phyloP scores from a whole-genome alignment of 2,113 vertebrate genomes.

The Cacatua alba region DNA sequence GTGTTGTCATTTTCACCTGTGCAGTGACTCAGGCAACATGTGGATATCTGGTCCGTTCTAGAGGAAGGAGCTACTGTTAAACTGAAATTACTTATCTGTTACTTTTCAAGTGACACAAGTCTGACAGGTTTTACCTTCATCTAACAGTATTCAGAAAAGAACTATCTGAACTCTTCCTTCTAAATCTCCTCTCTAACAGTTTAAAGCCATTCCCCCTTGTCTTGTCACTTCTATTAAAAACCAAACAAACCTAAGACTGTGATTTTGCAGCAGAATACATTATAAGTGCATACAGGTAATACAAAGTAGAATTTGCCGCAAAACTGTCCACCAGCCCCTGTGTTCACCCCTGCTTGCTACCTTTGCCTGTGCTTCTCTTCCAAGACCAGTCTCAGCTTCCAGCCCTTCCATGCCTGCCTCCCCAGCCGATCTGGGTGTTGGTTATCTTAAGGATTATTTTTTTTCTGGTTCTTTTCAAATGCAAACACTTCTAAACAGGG shows the following conservation, averaged over 20 bases:
- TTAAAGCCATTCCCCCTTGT: background rate
- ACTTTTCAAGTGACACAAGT: background rate
- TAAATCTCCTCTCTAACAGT: background rate
- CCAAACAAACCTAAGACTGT: background rate
- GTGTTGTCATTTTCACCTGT: background rate
- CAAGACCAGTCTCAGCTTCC: background rate
- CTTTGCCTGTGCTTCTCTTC: background rate
- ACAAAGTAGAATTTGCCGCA: background rate
- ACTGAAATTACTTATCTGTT: background rate
- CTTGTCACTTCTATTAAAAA: background rate
- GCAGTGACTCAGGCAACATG: background rate
- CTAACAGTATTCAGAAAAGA: background rate
- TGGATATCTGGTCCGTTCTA: background rate
- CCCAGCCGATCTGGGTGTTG: background rate
- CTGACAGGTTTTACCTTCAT: background rate
- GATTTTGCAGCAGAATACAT: background rate
- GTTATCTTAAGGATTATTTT: background rate
- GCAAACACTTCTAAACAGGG: background rate
- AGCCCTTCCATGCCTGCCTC: background rate
- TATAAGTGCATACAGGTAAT: background rate
- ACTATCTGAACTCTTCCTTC: background rate
- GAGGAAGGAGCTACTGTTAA: background rate
- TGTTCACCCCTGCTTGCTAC: background rate
- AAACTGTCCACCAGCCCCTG: background rate
- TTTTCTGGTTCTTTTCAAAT: background rate